Base-by-base conservation (phyloP, 2,888 invertebrate genomes). In the Dryococelus australis region DNA sequence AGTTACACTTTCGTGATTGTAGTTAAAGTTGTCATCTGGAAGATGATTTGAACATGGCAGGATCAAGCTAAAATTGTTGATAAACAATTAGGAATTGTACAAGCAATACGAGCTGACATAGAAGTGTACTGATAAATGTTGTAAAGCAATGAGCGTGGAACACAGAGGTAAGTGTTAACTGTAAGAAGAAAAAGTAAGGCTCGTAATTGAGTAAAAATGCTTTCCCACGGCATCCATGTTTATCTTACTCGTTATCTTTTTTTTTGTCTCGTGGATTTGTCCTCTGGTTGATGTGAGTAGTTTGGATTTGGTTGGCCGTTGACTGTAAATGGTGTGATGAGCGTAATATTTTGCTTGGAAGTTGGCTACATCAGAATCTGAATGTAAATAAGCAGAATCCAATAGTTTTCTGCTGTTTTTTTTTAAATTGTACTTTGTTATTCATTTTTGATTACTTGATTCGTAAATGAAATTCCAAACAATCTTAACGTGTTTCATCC, bases 161-260 rank as follows among this genome's bases (percentile, higher is more conserved):
- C 8, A n/a, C 24, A n/a, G 65, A 65, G 65, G 65, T 65, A 65
- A 65, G 65, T 47, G 47, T 65, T 65, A 65, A 65, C 16, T 65
- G 24, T 24, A 65, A 65, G 20, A 65, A n/a, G n/a, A n/a, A 65
- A n/a, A 65, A 65, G 20, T 65, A n/a, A n/a, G n/a, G 2, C 8
- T 51, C 8, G 51, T 51, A 16, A 65, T 65, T 16, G 65, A 16
- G 65, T 9, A 65, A 65, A 20, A n/a, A n/a, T 65, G 8, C n/a
- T 65, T 65, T 5, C 65, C 65, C 65, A 65, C 65, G 65, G n/a
- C 20, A 65, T n/a, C 65, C 65, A n/a, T 65, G 20, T 65, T 65
- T 65, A n/a, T 65, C 20, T 65, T 65, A 65, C 65, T 65, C 65
- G 65, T 65, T 65, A 47, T 65, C 65, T 65, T n/a, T 51, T 51